phyloP scores from a whole-genome alignment of 2,113 vertebrate species.

The Rhinolophus sinicus region DNA sequence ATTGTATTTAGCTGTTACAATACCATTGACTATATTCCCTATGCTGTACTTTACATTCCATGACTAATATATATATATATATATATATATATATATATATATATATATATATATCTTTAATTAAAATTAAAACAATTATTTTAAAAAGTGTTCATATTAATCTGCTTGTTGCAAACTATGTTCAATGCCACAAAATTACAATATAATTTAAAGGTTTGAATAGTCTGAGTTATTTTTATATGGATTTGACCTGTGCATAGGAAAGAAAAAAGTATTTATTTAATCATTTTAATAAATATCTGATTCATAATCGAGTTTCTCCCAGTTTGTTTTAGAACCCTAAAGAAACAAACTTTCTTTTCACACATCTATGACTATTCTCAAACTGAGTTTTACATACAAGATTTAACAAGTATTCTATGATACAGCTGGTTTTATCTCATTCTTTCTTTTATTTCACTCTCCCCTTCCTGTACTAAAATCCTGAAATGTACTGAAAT shows the following conservation, averaged over 20 bases:
- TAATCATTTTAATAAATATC: not conserved
- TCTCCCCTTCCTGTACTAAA: not conserved
- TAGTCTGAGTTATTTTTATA: not conserved
- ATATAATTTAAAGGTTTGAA: not conserved
- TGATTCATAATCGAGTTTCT: not conserved
- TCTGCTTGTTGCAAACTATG: not conserved
- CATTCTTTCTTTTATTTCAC: not conserved
- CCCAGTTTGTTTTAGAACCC: not conserved
- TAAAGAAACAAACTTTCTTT: not conserved
- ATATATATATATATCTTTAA: too few species aligned
- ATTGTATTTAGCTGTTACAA: too few species aligned
- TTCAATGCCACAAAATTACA: not conserved
- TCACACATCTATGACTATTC: not conserved
- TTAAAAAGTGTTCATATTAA: not conserved
- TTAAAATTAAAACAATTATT: too few species aligned
- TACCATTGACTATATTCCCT: too few species aligned
- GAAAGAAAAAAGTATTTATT: not conserved
- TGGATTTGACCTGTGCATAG: not conserved
- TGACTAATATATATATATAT: too few species aligned
- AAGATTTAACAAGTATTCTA: not conserved
- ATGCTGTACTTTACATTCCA: too few species aligned
- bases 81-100: too few species aligned
- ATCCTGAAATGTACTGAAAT: not conserved
- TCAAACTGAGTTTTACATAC: not conserved
- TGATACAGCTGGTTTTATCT: not conserved